Percentiles rank a stretch among this genome's conserved stretches.
Conservation (phyloP, 2,113 vertebrate species). For the Garra rufa region DNA sequence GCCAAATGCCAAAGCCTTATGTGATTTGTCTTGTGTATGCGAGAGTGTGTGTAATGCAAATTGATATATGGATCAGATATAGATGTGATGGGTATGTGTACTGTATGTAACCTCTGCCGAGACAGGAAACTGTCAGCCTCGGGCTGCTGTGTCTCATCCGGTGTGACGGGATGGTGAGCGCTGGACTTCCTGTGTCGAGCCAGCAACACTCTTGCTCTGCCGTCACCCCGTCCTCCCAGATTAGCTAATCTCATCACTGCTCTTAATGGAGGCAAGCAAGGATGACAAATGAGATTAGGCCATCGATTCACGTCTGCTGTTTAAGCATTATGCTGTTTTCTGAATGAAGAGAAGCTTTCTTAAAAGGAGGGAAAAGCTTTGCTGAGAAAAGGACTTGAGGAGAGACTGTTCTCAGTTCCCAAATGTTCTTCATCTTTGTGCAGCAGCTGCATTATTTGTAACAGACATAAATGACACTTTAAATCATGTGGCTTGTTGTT, state of each 20-base stretch:
- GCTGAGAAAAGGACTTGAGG: conserved; percentile 54
- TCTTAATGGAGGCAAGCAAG: not conserved
- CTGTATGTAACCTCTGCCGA: not conserved
- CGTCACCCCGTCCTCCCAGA: conserved; percentile 3
- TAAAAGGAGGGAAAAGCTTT: not conserved
- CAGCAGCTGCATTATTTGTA: not conserved
- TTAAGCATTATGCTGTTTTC: conserved; percentile 32
- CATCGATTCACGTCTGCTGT: conserved; percentile 64
- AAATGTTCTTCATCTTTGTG: not conserved
- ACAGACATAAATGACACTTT: not conserved
- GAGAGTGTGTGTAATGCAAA: not conserved
- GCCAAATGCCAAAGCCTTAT: not conserved
- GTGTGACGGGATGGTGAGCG: not conserved
- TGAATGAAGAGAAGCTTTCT: conserved; percentile 65
- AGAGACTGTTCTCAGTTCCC: not conserved
- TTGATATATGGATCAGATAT: not conserved
- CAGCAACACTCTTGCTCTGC: not conserved
- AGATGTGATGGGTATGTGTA: not conserved
- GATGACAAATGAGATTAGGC: conserved; percentile 74
- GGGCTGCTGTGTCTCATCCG: not conserved
- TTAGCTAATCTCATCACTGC: conserved; percentile 70
- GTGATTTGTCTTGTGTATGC: not conserved
- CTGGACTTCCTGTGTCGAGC: not conserved
- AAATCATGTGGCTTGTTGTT: not conserved
- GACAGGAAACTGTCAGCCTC: not conserved